Conservation (phyloP, 1,140 invertebrate genomes). For the Apis florea region DNA sequence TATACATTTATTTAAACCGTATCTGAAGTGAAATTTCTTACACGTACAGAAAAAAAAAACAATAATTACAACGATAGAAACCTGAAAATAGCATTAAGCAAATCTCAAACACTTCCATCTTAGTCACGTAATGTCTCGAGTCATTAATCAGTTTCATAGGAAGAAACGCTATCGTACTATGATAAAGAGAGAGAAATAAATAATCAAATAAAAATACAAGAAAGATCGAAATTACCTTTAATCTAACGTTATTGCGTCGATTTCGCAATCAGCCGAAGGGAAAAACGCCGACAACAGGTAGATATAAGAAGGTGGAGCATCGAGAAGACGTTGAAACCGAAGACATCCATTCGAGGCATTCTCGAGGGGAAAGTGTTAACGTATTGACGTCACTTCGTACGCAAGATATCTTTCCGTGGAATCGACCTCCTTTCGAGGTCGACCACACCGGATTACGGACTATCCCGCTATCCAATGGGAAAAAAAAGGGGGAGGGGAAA, state of each 20-base stretch:
- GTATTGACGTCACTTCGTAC: conserved; percentile 72
- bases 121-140: not conserved
- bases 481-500: too few species aligned
- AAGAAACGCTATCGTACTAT: not conserved
- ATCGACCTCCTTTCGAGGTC: conserved; percentile 74
- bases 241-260: not conserved
- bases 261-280: not conserved
- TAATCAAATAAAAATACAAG: not conserved
- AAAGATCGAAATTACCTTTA: not conserved
- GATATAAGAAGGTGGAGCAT: not conserved
- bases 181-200: not conserved
- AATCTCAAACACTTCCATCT: not conserved
- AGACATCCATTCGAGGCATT: conserved; percentile 63
- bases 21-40: too few species aligned
- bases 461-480: conserved; percentile 15
- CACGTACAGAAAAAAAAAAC: too few species aligned
- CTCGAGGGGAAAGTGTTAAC: conserved; percentile 73
- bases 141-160: not conserved
- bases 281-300: not conserved
- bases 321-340: conserved; percentile 31
- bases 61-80: not conserved
- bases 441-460: conserved; percentile 55
- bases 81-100: not conserved
- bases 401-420: conserved; percentile 66
- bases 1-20: too few species aligned